Evolutionary conservation across 2,888 invertebrate species (phyloP), one percentile per base, ranked within the genome.

Genomic region (Biston stratarius): DNA sequence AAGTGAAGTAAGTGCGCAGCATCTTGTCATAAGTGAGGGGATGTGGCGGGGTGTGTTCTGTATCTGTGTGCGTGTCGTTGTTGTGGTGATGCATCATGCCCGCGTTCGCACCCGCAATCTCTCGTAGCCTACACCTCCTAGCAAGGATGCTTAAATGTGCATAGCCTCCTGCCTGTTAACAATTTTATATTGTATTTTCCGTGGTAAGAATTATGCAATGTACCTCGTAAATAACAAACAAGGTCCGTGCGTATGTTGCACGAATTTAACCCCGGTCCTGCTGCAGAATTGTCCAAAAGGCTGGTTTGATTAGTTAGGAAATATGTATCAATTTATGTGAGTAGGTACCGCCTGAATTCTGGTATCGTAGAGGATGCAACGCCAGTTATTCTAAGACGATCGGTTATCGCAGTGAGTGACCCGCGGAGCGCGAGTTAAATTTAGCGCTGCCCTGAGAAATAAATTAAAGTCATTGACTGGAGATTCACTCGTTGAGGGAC

Each of bases 381-480:
- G n/a, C 55, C 14, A 34, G 64, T 45, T 66, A 61, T 65, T 62
- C 48, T 44, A 63, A 65, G 67, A 64, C 58, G 68, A 62, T 56
- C 56, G 69, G 68, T 72, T 74, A 74, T 74, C 71, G 59, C 58
- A 44, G 55, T 47, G 61, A 70, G 51, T 81, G 85, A 86, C 85
- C 84, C 75, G 79, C 74, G 74, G 71, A 75, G 74, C 76, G 77
- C 72, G 76, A 83, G 85, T 83, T 88, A 88, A 87, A 84, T 85
- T 87, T 90, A 87, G 86, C 84, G 73, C 72, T 70, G 74, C 40
- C 73, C 76, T 60, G 74, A 74, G 75, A 77, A 76, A 79, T 73
- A 83, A 53, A 83, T 81, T 82, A 81, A 79, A 83, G 85, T 85
- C 85, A 83, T 86, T 86, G 86, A 84, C 86, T 86, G 82, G 48